A percentile compares a stretch with the other conserved stretches of the same genome.
Evolutionary conservation across 2,797 vertebrate species (phyloP).

Genomic region (Nannoperca australis): DNA sequence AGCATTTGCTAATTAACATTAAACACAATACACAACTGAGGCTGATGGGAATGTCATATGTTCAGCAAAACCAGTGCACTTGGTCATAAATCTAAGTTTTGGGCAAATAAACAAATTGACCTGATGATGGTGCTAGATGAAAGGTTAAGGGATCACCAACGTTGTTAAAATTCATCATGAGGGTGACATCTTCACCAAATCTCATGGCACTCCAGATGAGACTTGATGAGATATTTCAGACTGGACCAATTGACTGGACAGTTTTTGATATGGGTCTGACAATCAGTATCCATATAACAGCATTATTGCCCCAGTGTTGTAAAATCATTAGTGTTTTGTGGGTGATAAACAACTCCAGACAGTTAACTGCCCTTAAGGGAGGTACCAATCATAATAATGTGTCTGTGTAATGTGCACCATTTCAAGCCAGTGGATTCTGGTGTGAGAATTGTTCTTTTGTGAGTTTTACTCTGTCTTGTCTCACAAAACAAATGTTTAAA

Average conservation of each 20-base stretch:
- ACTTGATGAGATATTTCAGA: background rate
- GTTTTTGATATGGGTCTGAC: background rate
- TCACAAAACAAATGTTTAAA: background rate
- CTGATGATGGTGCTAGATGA: too few relatives aligned
- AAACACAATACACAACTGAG: too few relatives aligned
- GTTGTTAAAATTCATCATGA: background rate
- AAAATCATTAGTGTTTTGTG: conserved; percentile 41
- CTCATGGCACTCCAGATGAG: background rate
- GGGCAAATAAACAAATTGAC: too few relatives aligned
- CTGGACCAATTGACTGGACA: background rate
- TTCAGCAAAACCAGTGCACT: too few relatives aligned
- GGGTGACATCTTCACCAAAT: too few relatives aligned
- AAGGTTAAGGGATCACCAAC: too few relatives aligned
- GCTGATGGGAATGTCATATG: too few relatives aligned
- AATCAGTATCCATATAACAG: background rate
- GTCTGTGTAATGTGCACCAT: conserved; percentile 20
- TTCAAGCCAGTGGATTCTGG: background rate
- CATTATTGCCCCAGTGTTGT: conserved; percentile 3
- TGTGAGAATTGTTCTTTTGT: background rate
- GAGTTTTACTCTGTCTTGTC: background rate
- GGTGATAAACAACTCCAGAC: conserved; percentile 51
- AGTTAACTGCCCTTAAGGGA: conserved; percentile 51
- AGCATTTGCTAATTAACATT: background rate
- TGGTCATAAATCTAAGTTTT: too few relatives aligned
- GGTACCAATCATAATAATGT: conserved; percentile 19